phyloP scores from a whole-genome alignment of 2,113 vertebrate species.

The Bucco capensis region DNA sequence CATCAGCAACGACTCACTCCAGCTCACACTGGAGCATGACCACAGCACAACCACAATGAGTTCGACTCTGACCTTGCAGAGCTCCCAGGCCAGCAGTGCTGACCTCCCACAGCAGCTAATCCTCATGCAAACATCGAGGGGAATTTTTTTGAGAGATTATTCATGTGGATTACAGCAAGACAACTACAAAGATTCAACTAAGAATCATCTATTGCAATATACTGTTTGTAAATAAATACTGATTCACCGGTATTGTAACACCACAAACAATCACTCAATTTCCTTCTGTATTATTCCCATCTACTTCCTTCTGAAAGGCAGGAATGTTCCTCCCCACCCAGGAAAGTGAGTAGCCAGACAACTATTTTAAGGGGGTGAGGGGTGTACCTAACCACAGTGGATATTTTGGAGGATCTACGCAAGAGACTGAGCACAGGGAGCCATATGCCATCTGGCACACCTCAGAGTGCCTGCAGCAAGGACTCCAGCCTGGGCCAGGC shows the following conservation, averaged over 20 bases:
- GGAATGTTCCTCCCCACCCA: neutral
- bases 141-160: neutral
- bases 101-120: neutral
- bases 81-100: neutral
- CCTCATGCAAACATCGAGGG: neutral
- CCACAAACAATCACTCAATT: neutral
- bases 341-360: neutral
- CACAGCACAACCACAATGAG: accelerated
- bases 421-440: neutral
- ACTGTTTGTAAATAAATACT: neutral
- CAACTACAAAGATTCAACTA: neutral
- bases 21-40: accelerated
- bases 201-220: neutral
- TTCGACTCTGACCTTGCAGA: neutral
- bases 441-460: neutral
- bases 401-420: neutral
- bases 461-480: neutral
- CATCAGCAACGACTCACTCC: neutral
- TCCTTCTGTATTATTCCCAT: neutral
- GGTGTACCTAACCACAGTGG: neutral
- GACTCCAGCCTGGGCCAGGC: neutral
- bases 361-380: neutral
- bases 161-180: neutral
- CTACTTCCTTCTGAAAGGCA: neutral
- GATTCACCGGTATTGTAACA: neutral